Evolutionary conservation across 1,140 invertebrate genomes (phyloP), one percentile per base, ranked within the genome.

Genomic region (Riptortus pedestris): DNA sequence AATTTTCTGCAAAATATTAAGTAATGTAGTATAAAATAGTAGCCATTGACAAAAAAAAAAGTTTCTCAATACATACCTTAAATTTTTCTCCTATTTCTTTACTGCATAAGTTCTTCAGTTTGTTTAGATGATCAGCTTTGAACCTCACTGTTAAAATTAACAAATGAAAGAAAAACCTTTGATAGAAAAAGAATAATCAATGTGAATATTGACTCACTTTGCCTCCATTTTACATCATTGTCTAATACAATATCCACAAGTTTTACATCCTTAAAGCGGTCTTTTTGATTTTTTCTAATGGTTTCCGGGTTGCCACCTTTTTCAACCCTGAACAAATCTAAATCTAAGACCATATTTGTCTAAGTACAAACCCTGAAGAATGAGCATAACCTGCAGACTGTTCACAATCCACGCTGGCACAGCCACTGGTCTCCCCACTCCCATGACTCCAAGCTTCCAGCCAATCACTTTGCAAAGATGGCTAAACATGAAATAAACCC

Each of bases 1-100:
- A 58, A 22, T 33, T 57, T 57, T 57, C 48, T 64, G 48, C n/a
- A 64, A 57, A 11, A n/a, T n/a, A n/a, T n/a, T n/a, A n/a, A n/a
- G n/a, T n/a, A n/a, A n/a, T n/a, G n/a, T n/a, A n/a, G n/a, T n/a
- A n/a, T n/a, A n/a, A n/a, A n/a, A n/a, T n/a, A n/a, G n/a, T n/a
- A n/a, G n/a, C n/a, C n/a, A n/a, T n/a, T n/a, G n/a, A n/a, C n/a
- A n/a, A n/a, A n/a, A n/a, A n/a, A n/a, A n/a, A n/a, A n/a, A n/a
- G n/a, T n/a, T n/a, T n/a, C n/a, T n/a, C n/a, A n/a, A 31, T 31
- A 60, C 57, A 62, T 69, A 70, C 84, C 79, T 99, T 99, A 90
- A 98, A 99, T 77, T 94, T 96, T 66, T 96, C 91, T 5, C 96
- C 96, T 69, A 98, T 94, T 66, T 87, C 89, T 78, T 98, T 98